These are phyloP conservation scores for Porphyrio hochstetteri DNA, from an alignment of 2,113 vertebrate genomes.

Conservation along the genomic window DNA sequence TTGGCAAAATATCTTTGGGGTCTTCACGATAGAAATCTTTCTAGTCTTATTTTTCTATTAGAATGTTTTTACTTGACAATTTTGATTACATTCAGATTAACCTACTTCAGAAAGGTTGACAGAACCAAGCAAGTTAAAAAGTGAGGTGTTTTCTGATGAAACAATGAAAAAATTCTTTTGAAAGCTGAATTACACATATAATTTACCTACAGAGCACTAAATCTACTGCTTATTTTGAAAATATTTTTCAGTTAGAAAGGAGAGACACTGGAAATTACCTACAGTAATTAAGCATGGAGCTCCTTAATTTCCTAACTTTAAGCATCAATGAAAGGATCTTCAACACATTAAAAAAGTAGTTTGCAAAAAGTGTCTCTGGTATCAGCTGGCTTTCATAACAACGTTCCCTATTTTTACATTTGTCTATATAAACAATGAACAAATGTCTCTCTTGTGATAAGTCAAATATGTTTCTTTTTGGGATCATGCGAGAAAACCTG, in stretches of 20 bases:
- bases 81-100: not conserved
- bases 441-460: not conserved
- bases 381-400: not conserved
- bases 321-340: not conserved
- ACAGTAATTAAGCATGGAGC: not conserved
- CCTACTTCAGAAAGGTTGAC: not conserved
- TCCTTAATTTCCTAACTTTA: not conserved
- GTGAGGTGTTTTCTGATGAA: not conserved
- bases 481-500: not conserved
- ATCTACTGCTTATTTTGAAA: not conserved
- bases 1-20: not conserved
- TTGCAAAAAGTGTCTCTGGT: not conserved
- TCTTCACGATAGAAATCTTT: not conserved
- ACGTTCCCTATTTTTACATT: not conserved
- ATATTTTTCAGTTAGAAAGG: not conserved
- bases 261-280: not conserved
- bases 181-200: not conserved
- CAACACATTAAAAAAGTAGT: not conserved
- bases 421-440: not conserved
- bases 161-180: not conserved
- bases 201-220: not conserved
- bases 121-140: not conserved
- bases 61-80: not conserved
- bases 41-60: not conserved
- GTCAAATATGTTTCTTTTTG: not conserved